Evolutionary conservation across 1,140 invertebrate species (phyloP).

Genomic region (Lerema accius): DNA sequence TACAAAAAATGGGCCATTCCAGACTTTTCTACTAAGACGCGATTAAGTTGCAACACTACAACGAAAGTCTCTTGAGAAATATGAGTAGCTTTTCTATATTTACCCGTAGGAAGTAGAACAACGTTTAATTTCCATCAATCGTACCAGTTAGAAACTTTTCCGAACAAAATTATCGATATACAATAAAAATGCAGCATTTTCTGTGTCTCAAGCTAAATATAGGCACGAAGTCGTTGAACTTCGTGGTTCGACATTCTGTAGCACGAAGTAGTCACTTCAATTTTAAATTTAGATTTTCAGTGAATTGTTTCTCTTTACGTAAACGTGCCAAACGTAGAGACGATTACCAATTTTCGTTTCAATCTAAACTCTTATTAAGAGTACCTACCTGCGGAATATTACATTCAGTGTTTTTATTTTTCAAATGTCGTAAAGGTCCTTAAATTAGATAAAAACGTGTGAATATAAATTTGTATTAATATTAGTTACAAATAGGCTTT

Average conservation of each 20-base stretch:
- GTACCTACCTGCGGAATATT: too few relatives aligned
- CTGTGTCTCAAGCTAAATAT: slow-evolving; percentile 18
- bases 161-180: slow-evolving; percentile 4
- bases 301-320: slow-evolving; percentile 10
- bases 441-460: too few relatives aligned
- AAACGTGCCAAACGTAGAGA: neutral
- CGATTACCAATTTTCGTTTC: too few relatives aligned
- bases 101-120: slow-evolving; percentile 36
- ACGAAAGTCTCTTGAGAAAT: slow-evolving; percentile 40
- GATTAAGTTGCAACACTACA: slow-evolving; percentile 46
- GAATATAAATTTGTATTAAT: too few relatives aligned
- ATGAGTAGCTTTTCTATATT: slow-evolving; percentile 37
- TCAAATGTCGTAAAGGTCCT: too few relatives aligned
- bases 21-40: slow-evolving; percentile 37
- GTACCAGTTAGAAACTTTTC: slow-evolving; percentile 33
- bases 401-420: too few relatives aligned
- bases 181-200: slow-evolving; percentile 12
- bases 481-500: too few relatives aligned
- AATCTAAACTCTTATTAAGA: too few relatives aligned
- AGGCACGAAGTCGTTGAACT: slow-evolving; percentile 18
- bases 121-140: slow-evolving; percentile 40
- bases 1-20: neutral
- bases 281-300: slow-evolving; percentile 9
- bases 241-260: slow-evolving; percentile 3
- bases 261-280: slow-evolving; percentile 10